Evolutionary conservation across 2,888 invertebrate genomes (phyloP), one percentile per base, ranked within the genome.

Genomic region (Meloe dianella): DNA sequence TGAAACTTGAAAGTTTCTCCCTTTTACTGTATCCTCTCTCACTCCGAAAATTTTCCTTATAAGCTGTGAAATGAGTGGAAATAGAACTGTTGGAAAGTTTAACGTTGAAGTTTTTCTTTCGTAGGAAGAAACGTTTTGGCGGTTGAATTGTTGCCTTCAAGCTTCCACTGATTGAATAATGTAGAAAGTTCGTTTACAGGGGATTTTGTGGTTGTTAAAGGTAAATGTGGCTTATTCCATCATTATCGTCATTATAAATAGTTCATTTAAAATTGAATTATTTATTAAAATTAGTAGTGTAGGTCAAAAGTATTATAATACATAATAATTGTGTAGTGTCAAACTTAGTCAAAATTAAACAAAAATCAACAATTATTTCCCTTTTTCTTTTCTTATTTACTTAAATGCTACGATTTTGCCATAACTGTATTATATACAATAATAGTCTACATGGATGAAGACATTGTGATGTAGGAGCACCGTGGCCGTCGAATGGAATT

Each of bases 211-310:
- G 54, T 27, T n/a, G 8, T 24, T 27, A 12, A 14, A 47, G 20
- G 47, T 47, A 20, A 20, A 47, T 7, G 20, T 17, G 2, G 47
- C 1, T 3, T 2, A 1, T 47, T 54, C n/a, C 14, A 24, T 20
- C n/a, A 61, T 41, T 35, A 24, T 2, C 35, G 29, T n/a, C 54
- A 61, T 27, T 14, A 61, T 61, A 17, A n/a, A 51, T 32, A 27
- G 5, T 29, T 54, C 22, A 63, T 29, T 67, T 68, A 70, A 77
- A 76, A 77, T 75, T 79, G 77, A 78, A 78, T 79, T 78, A 77
- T 80, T 82, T 82, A 81, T 80, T 82, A 78, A 81, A 82, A 81
- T 80, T 79, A 82, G 78, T 79, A 81, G 80, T 80, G 79, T 81
- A 78, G 78, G 81, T 81, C 72, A 71, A 70, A 76, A 76, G 74